Conservation (phyloP, 2,888 invertebrate genomes). For the Eutolmus rufibarbis region DNA sequence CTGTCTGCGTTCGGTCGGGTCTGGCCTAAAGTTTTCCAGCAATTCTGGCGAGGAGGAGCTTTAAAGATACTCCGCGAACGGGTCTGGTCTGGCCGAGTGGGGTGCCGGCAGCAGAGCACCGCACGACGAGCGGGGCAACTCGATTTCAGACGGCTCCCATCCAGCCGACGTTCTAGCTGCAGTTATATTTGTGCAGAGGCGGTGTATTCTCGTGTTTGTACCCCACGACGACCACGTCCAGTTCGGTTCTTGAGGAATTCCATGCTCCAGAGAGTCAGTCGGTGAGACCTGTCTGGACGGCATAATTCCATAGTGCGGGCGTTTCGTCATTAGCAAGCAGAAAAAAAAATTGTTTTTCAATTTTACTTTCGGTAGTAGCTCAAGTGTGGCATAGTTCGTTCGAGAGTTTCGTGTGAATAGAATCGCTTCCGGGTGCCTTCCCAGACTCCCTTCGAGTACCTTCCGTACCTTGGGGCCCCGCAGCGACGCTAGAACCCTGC, state of each 20-base stretch:
- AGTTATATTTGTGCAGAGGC: not conserved
- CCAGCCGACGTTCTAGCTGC: not conserved
- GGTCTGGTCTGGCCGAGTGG: slow-evolving; percentile 16
- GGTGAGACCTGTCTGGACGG: slow-evolving; percentile 22
- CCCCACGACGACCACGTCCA: not conserved
- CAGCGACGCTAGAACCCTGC: not conserved
- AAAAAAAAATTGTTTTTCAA: not conserved
- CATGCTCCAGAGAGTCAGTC: slow-evolving; percentile 24
- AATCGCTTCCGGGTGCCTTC: not conserved
- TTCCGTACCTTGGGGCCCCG: not conserved
- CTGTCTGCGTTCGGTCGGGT: not conserved
- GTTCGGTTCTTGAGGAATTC: slow-evolving; percentile 21
- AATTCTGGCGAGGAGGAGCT: slow-evolving; percentile 1
- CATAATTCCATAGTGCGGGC: not conserved
- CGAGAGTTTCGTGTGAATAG: not conserved
- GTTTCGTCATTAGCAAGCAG: not conserved
- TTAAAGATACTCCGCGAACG: not conserved
- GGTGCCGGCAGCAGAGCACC: not conserved
- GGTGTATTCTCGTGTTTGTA: not conserved
- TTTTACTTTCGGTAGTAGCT: slow-evolving; percentile 4
- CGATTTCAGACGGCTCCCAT: slow-evolving; percentile 9
- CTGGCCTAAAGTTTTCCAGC: slow-evolving; percentile 22
- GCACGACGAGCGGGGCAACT: not conserved
- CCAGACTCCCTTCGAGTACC: not conserved
- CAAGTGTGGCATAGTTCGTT: not conserved